These are phyloP conservation scores for Phylloscopus trochilus DNA, from an alignment of 2,113 vertebrate genomes.

Conservation along the genomic window DNA sequence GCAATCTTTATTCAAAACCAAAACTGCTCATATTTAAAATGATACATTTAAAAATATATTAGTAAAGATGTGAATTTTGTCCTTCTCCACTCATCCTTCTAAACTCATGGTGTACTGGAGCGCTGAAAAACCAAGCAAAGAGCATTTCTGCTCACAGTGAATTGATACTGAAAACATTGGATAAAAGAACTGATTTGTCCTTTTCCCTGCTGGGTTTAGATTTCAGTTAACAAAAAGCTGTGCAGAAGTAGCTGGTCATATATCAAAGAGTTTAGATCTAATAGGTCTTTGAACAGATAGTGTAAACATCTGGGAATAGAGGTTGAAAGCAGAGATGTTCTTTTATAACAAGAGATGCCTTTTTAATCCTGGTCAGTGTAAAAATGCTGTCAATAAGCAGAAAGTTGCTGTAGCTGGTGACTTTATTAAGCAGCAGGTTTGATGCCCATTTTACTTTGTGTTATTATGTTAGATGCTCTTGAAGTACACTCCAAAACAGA, in stretches of 20 bases:
- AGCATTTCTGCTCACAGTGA: background rate
- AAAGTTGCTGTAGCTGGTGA: background rate
- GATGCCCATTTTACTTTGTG: background rate
- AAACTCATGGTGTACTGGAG: background rate
- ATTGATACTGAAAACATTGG: constrained; percentile 43
- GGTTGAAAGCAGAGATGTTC: constrained; percentile 24
- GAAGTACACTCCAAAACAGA: background rate
- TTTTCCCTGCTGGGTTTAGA: constrained; percentile 45
- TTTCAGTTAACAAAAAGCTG: constrained; percentile 58
- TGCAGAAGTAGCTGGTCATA: constrained; percentile 41
- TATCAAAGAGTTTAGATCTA: constrained; percentile 69
- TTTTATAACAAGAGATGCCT: background rate
- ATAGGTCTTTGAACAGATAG: constrained; percentile 62
- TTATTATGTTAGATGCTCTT: background rate
- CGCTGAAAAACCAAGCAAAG: background rate
- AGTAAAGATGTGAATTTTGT: background rate
- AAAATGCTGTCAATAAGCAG: constrained; percentile 34
- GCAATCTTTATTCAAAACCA: background rate
- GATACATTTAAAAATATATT: background rate
- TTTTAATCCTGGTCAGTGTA: background rate
- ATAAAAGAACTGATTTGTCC: constrained; percentile 60
- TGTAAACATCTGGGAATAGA: constrained; percentile 58
- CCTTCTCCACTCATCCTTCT: background rate
- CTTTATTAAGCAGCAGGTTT: background rate
- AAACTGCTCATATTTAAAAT: background rate